Evolutionary conservation across 2,797 vertebrate genomes (phyloP), one percentile per base, ranked within the genome.

Genomic region (Sebastes elongatus): DNA sequence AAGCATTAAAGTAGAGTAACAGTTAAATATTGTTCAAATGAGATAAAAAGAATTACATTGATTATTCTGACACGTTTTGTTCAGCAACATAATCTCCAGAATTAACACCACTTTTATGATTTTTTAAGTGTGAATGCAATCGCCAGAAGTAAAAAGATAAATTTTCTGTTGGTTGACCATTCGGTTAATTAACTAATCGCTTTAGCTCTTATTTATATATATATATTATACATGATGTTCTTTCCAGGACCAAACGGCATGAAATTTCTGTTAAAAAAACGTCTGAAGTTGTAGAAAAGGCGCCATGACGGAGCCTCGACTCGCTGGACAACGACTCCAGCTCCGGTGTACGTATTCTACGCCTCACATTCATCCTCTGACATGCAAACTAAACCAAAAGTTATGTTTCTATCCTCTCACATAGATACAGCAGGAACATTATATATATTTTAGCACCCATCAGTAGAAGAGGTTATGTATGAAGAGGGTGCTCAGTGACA

Each of bases 301-400:
- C n/a, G 4, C 68, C 2, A 0, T 78, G 70, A 27, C 74, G 64
- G 57, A 88, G 82, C 27, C 59, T 81, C 0, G 71, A 76, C 67
- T 88, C 90, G 0, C 46, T 87, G 1, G 80, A 93, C 63, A 84
- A 81, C 2, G 68, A 84, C 71, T 90, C 84, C 4, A 84, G 81
- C 83, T 86, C 86, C 62, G 84, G 92, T 1, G 91, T 94, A 84
- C 0, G 90, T 88, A 33, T 35, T 23, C 59, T 42, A 42, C 38
- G 38, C 13, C 38, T 42, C 46, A 49, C 46, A 20, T 49, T 49
- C 46, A 2, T 49, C 46, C 46, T 18, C 46, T 20, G 38, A 42
- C 25, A 22, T 2, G 8, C 23, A 56, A 38, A 64, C 4, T 33
- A 62, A 10, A 38, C 13, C 22, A 62, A 23, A 35, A 28, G 6